Conservation (phyloP, 2,797 vertebrate species). For the Rhinogobio ventralis region DNA sequence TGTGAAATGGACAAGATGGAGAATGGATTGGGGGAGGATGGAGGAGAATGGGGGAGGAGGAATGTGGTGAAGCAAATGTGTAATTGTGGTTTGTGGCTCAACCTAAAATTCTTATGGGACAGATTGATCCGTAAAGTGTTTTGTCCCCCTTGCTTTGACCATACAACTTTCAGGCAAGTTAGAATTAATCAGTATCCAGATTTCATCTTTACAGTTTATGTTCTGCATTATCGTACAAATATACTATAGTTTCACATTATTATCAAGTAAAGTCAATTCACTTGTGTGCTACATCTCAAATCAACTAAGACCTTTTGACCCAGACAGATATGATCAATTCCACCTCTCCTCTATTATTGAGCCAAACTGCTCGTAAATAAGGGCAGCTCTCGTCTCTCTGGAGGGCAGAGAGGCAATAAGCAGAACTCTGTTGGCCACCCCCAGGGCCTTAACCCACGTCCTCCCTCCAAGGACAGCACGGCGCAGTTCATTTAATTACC, state of each 20-base stretch:
- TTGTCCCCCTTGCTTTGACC: slow-evolving; percentile 49
- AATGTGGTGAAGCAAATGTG: slow-evolving; percentile 73
- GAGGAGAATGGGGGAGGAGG: slow-evolving; percentile 53
- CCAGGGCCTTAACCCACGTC: slow-evolving; percentile 22
- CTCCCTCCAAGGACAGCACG: slow-evolving; percentile 52
- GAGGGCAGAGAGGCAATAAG: slow-evolving; percentile 40
- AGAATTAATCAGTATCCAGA: background rate
- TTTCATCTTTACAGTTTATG: background rate
- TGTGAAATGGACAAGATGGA: slow-evolving; percentile 53
- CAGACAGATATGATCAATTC: slow-evolving; percentile 48
- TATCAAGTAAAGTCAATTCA: background rate
- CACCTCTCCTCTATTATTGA: slow-evolving; percentile 29
- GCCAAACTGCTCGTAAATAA: slow-evolving; percentile 23
- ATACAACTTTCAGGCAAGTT: background rate
- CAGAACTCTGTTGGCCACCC: slow-evolving; percentile 31
- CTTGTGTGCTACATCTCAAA: slow-evolving; percentile 23
- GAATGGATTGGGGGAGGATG: slow-evolving; percentile 41
- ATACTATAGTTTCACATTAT: background rate
- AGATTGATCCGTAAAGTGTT: slow-evolving; percentile 64
- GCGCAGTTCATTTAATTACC: slow-evolving; percentile 53
- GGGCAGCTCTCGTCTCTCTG: slow-evolving; percentile 28
- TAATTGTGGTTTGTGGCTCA: slow-evolving; percentile 76
- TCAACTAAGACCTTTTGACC: slow-evolving; percentile 45
- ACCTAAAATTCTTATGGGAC: slow-evolving; percentile 65
- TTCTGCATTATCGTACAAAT: background rate